phyloP scores from a whole-genome alignment of 2,888 invertebrate genomes.

The Caenorhabditis sinica region DNA sequence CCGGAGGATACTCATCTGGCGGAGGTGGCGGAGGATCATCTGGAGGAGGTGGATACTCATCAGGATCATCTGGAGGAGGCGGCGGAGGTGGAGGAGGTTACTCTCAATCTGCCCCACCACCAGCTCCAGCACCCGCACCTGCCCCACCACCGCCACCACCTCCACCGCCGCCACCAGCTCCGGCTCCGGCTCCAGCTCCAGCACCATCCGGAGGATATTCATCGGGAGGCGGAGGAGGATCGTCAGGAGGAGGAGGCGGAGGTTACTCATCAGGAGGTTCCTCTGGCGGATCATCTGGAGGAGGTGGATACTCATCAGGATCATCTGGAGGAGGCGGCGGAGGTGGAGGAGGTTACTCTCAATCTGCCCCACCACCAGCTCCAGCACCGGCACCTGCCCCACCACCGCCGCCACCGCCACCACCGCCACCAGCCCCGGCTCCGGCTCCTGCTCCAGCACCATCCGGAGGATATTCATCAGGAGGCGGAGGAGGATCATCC shows the following conservation, averaged over 20 bases:
- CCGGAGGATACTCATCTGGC: conserved; percentile 10
- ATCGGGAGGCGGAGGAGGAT: not conserved
- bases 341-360: conserved; percentile 17
- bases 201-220: not conserved
- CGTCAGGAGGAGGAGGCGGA: conserved; percentile 29
- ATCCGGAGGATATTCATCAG: conserved; percentile 10
- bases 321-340: conserved; percentile 14
- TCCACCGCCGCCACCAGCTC: too few species aligned
- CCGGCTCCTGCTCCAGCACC: conserved; percentile 34
- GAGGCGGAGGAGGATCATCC: not conserved
- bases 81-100: conserved; percentile 36
- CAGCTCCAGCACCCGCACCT: conserved; percentile 11
- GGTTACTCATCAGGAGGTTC: too few species aligned
- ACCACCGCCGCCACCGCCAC: conserved; percentile 24
- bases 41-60: conserved; percentile 1
- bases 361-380: conserved; percentile 22
- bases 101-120: conserved; percentile 9
- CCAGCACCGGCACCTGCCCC: conserved; percentile 34
- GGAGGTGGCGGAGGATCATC: conserved; percentile 30
- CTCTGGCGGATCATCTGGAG: conserved; percentile 1
- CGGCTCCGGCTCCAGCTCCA: too few species aligned
- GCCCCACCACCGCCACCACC: conserved; percentile 13
- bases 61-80: conserved; percentile 22
- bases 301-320: not conserved
- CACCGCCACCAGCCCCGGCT: conserved; percentile 34